Conservation (phyloP, 2,113 vertebrate genomes). For the Theristicus caerulescens region DNA sequence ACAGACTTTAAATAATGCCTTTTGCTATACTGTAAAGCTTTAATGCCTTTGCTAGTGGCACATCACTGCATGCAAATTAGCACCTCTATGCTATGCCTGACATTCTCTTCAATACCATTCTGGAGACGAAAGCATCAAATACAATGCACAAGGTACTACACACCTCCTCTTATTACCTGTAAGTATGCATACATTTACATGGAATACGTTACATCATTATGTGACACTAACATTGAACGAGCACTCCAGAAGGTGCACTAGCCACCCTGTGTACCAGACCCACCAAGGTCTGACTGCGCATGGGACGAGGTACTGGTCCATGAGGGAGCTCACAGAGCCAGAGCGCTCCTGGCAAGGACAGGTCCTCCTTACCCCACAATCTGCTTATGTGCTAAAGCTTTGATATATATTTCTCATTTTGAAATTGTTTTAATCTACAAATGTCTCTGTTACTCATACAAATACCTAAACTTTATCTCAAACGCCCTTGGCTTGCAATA, state of each 20-base stretch:
- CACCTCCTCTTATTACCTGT: background rate
- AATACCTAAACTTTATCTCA: background rate
- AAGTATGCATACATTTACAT: background rate
- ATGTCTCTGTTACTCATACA: background rate
- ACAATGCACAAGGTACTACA: background rate
- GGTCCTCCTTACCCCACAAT: background rate
- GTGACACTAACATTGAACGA: background rate
- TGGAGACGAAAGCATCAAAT: background rate
- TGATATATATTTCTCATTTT: background rate
- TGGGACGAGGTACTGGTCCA: accelerated
- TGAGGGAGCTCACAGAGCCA: background rate
- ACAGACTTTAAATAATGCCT: background rate
- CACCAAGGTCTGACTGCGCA: background rate
- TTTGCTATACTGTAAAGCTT: background rate
- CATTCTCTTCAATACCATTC: background rate
- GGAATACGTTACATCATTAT: background rate
- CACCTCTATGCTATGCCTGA: background rate
- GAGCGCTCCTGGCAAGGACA: background rate
- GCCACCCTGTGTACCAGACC: background rate
- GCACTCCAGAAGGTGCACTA: background rate
- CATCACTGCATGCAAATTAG: background rate
- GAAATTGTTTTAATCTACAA: background rate
- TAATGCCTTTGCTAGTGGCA: background rate
- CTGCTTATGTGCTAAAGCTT: background rate
- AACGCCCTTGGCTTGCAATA: background rate